These are phyloP conservation scores for Nesogale talazaci DNA, from an alignment of 2,113 vertebrate genomes.

Conservation along the genomic window DNA sequence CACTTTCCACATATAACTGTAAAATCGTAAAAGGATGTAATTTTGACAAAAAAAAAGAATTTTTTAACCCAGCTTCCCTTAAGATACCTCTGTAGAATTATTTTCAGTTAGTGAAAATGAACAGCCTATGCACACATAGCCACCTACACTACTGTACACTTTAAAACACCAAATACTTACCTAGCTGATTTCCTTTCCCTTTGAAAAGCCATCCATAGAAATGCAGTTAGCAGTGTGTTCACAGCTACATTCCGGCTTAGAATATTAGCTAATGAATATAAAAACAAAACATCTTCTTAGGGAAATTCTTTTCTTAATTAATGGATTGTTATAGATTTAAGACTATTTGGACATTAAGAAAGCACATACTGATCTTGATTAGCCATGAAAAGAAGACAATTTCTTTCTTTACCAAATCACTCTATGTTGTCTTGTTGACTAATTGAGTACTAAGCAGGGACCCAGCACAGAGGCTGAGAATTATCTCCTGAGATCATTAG, in stretches of 20 bases:
- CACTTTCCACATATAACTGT: background rate
- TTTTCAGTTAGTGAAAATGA: constrained; percentile 17
- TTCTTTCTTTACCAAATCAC: constrained; percentile 40
- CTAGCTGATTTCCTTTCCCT: background rate
- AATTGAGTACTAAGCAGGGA: background rate
- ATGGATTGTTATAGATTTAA: background rate
- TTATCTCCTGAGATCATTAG: background rate
- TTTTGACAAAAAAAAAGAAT: background rate
- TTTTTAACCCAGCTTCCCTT: background rate
- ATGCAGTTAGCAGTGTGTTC: background rate
- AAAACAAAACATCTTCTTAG: background rate
- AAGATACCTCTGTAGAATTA: background rate
- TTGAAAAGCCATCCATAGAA: constrained; percentile 9
- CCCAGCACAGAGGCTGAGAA: background rate
- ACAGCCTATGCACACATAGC: background rate
- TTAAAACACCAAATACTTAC: background rate
- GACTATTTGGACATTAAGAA: constrained; percentile 16
- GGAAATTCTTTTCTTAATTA: constrained; percentile 42
- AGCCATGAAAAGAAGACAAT: background rate
- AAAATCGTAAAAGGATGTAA: background rate
- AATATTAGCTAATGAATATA: constrained; percentile 12
- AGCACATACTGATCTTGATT: background rate
- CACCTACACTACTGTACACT: background rate
- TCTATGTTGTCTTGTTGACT: background rate
- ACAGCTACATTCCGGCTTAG: constrained; percentile 40